phyloP scores from a whole-genome alignment of 2,888 invertebrate genomes.

The Drosophila birchii region DNA sequence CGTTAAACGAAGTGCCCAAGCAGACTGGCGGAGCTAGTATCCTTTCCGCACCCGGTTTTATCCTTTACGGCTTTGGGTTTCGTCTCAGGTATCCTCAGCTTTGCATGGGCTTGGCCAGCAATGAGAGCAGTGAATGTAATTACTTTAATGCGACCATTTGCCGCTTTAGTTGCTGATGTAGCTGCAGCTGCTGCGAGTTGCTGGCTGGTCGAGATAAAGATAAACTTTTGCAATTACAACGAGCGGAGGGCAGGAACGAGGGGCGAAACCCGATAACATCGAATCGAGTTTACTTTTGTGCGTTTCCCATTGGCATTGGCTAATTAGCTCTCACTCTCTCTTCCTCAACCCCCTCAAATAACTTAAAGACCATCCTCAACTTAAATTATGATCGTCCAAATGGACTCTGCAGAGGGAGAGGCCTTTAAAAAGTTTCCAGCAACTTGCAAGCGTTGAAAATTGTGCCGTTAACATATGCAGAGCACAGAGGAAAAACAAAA shows the following conservation, averaged over 20 bases:
- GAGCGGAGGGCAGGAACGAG: conserved; percentile 66
- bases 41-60: not conserved
- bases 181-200: conserved; percentile 43
- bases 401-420: conserved; percentile 41
- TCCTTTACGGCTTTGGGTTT: not conserved
- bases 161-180: conserved; percentile 56
- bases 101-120: conserved; percentile 33
- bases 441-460: conserved; percentile 43
- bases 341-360: not conserved
- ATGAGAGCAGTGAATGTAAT: conserved; percentile 50
- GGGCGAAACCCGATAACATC: conserved; percentile 68
- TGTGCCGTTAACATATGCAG: conserved; percentile 41
- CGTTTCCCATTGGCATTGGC: conserved; percentile 57
- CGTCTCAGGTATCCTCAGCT: conserved; percentile 26
- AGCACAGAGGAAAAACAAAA: conserved; percentile 3
- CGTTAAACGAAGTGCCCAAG: not conserved
- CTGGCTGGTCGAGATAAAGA: conserved; percentile 73
- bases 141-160: conserved; percentile 62
- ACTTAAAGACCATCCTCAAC: conserved; percentile 25
- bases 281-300: conserved; percentile 74
- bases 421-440: conserved; percentile 55
- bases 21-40: not conserved
- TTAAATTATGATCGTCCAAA: conserved; percentile 57
- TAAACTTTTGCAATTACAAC: conserved; percentile 80
- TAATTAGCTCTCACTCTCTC: conserved; percentile 53